Base-by-base conservation (phyloP, 2,113 vertebrate species). In the Myxocyprinus asiaticus region DNA sequence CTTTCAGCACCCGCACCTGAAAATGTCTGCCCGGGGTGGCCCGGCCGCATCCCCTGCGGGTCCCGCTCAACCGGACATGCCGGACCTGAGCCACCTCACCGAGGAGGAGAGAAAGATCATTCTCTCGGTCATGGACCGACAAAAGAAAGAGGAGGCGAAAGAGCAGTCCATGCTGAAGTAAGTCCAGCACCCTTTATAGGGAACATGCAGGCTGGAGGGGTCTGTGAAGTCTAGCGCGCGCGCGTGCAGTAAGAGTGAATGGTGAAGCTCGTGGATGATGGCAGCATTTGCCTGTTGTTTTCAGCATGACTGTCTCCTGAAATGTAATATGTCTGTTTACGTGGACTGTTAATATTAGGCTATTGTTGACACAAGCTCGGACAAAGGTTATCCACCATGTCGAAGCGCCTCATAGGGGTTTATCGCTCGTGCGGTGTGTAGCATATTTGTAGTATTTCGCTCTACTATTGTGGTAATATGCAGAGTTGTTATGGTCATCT, bases 61-160 rank as follows among this genome's bases (percentile, higher is more conserved):
- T 78, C 87, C 90, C 47, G 86, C 85, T 66, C 84, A 88, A 87
- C 81, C 92, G 70, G 95, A 95, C 87, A 90, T 94, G 92, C 96
- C 96, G 79, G 96, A 98, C 92, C 95, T 97, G 90, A 98, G 96
- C 93, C 96, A 98, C 92, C 94, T 98, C 87, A 97, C 95, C 51
- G 96, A 97, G 90, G 95, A 97, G 88, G 96, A 98, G 90, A 89
- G 95, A 85, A 95, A 94, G 86, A 98, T 97, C 93, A 97, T 97
- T 88, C 91, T 95, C 86, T 95, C 95, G 22, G 96, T 98, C 89
- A 96, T 98, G 96, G 94, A 96, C 63, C 91, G 95, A 78, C 96
- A 97, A 93, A 95, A 92, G 93, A 94, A 96, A 79, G 96, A 98
- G 87, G 96, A 98, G 88, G 94, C 96, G 92, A 95, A 97, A 89